A percentile compares a stretch with the other conserved stretches of the same genome.
phyloP scores from a whole-genome alignment of 2,888 invertebrate genomes.

The Watsonalla cultraria region DNA sequence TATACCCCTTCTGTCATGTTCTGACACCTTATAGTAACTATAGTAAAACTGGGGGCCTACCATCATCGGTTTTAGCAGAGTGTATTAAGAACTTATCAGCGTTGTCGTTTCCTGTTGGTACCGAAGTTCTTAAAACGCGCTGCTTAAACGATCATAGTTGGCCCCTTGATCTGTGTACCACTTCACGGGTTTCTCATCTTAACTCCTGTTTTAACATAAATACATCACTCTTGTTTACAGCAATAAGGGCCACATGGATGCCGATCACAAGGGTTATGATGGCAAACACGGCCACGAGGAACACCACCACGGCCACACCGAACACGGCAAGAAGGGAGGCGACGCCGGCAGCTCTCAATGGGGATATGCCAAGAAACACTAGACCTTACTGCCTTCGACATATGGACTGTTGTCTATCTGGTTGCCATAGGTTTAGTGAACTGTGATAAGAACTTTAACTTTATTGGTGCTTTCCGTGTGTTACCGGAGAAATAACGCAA shows the following conservation, averaged over 20 bases:
- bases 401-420: slow-evolving; percentile 12
- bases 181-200: background rate
- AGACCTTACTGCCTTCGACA: slow-evolving; percentile 16
- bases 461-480: no score
- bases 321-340: slow-evolving; percentile 80
- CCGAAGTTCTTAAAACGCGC: no score
- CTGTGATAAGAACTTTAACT: background rate
- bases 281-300: slow-evolving; percentile 81
- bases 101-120: no score
- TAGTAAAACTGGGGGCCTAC: no score
- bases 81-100: no score
- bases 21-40: no score
- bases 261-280: slow-evolving; percentile 81
- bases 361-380: slow-evolving; percentile 62
- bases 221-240: slow-evolving; percentile 38
- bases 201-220: background rate
- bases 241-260: slow-evolving; percentile 82
- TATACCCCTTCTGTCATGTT: no score
- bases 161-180: no score
- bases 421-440: background rate
- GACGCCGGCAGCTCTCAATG: slow-evolving; percentile 75
- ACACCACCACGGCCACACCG: slow-evolving; percentile 78
- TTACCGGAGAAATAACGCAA: no score
- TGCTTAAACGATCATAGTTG: no score
- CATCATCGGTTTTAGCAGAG: no score